These are phyloP conservation scores for Gallinago stenura DNA, from an alignment of 2,797 vertebrate genomes.

Conservation along the genomic window DNA sequence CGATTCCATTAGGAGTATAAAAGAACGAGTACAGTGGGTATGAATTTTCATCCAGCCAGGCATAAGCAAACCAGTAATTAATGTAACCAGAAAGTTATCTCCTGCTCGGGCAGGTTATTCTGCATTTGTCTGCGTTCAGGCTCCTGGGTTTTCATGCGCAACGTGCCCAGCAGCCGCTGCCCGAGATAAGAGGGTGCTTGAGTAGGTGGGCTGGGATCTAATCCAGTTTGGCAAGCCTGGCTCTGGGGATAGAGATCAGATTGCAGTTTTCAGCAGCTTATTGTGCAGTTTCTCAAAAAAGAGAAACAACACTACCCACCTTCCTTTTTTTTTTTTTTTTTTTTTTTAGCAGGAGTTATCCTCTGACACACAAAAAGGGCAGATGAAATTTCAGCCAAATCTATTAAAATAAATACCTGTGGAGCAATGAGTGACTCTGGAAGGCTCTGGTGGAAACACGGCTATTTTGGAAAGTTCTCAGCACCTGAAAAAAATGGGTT, in stretches of 20 bases:
- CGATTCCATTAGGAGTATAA: not conserved
- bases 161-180: not conserved
- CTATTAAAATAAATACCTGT: constrained; percentile 5
- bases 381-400: constrained; percentile 53
- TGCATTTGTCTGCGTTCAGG: not conserved
- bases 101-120: not conserved
- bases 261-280: not conserved
- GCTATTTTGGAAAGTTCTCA: not conserved
- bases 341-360: not conserved
- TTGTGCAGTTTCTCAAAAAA: constrained; percentile 14
- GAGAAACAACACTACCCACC: not conserved
- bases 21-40: not conserved
- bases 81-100: not conserved
- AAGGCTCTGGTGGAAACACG: not conserved
- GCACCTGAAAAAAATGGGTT: not conserved
- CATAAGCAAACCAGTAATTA: not conserved
- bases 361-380: not conserved
- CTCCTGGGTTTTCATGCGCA: not conserved
- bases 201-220: constrained; percentile 51
- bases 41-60: not conserved
- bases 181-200: not conserved
- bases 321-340: not conserved
- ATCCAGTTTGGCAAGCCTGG: constrained; percentile 8
- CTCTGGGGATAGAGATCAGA: not conserved
- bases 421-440: not conserved